Conservation (phyloP, 2,797 vertebrate genomes). For the Poeciliopsis infans region DNA sequence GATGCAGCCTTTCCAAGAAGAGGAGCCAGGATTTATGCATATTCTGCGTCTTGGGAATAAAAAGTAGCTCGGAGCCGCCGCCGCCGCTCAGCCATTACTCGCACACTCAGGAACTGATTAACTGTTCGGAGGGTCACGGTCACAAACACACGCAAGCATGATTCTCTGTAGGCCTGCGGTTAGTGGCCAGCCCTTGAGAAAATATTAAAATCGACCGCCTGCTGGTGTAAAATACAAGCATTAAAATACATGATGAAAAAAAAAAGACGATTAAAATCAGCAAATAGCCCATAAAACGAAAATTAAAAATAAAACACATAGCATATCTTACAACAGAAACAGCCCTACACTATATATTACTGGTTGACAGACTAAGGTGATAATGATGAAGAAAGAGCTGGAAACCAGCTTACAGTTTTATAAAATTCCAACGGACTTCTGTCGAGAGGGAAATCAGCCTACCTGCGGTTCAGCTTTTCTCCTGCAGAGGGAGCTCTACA, state of each 20-base stretch:
- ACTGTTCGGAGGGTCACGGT: slow-evolving; percentile 42
- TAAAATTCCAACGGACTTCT: slow-evolving; percentile 44
- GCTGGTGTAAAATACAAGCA: neutral
- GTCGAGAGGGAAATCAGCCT: slow-evolving; percentile 24
- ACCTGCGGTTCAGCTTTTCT: slow-evolving; percentile 35
- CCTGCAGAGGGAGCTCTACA: slow-evolving; percentile 54
- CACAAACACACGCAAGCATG: slow-evolving; percentile 27
- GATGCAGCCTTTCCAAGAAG: slow-evolving; percentile 66
- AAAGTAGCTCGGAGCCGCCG: slow-evolving; percentile 64
- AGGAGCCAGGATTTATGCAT: slow-evolving; percentile 60
- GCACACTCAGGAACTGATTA: slow-evolving; percentile 69
- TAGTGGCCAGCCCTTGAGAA: neutral
- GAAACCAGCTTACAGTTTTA: slow-evolving; percentile 25
- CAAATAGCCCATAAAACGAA: too few relatives aligned
- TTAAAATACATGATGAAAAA: neutral
- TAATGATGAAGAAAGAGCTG: slow-evolving; percentile 2
- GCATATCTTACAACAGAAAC: neutral
- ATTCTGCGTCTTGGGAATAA: slow-evolving; percentile 63
- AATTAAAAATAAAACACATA: neutral
- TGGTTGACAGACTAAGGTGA: neutral
- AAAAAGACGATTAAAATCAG: neutral
- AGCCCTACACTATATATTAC: neutral
- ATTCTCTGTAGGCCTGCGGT: neutral
- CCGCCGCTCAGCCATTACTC: slow-evolving; percentile 53
- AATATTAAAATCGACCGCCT: neutral